Evolutionary conservation across 2,113 vertebrate species (phyloP), one percentile per base, ranked within the genome.

Genomic region (Podarcis muralis): DNA sequence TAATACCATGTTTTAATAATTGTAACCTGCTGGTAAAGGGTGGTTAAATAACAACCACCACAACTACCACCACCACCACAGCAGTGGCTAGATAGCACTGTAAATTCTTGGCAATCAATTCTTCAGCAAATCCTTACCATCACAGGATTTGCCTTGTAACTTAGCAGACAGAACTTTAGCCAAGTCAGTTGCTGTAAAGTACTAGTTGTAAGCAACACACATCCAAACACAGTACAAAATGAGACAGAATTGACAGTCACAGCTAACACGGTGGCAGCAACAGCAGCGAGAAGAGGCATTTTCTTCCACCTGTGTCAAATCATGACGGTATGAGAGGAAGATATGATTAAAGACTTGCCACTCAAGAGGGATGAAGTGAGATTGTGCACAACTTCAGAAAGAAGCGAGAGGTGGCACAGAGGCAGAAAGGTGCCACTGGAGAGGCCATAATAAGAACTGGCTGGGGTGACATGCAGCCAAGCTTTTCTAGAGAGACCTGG

Each of bases 151-250:
- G 9, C 75, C 35, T 20, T 22, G 37, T 35, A 8, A 20, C 35
- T 32, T 37, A 16, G 48, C 48, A 53, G 72, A 71, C 84, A 89
- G 90, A 91, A 86, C 88, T 53, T 80, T 91, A 40, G 91, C 75
- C 93, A 93, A 91, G 78, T 89, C 71, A 53, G 75, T 91, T 89
- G 81, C 85, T 15, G 40, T 84, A 90, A 93, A 91, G 86, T 91
- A 1, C 82, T 91, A 91, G 81, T 87, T 59, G 86, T 87, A 93
- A 89, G 40, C 85, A 27, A 85, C 82, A 53, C 48, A 53, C 11
- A 90, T 86, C 69, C 37, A 93, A 86, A 90, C 85, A 82, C 48
- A 85, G 27, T 83, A 77, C 18, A 37, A 78, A 83, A 91, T 25
- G 53, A 76, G 23, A 89, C 72, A 84, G 40, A 57, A 72, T 91